Conservation (phyloP, 2,113 vertebrate species). For the Trematomus loennbergii region DNA sequence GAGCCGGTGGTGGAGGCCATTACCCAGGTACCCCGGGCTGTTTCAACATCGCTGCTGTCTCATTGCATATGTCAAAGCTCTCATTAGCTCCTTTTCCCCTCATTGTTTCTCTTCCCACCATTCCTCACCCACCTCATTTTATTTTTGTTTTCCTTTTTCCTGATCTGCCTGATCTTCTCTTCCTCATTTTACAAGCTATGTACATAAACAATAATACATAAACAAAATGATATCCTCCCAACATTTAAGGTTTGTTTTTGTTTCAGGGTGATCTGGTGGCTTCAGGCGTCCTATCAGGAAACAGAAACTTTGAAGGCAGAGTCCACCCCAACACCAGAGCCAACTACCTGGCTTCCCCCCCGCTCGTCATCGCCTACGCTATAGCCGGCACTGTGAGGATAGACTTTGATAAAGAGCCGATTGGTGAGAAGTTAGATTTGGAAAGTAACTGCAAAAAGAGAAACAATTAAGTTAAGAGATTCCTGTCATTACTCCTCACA, state of each 20-base stretch:
- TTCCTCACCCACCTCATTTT: not conserved
- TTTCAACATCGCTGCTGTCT: not conserved
- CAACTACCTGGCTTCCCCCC: slow-evolving; percentile 95
- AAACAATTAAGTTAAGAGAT: not conserved
- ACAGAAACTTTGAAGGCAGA: slow-evolving; percentile 97
- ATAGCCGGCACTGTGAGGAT: slow-evolving; percentile 94
- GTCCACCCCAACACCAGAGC: slow-evolving; percentile 97
- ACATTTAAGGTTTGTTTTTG: not conserved
- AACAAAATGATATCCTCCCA: not conserved
- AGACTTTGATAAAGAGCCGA: slow-evolving; percentile 92
- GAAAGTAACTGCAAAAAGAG: not conserved
- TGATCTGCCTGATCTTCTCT: not conserved
- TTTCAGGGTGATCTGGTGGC: slow-evolving; percentile 93
- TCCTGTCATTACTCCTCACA: not conserved
- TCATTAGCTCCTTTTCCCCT: not conserved
- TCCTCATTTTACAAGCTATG: not conserved
- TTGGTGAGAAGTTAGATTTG: slow-evolving; percentile 84
- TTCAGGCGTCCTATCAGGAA: slow-evolving; percentile 93
- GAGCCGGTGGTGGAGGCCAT: slow-evolving; percentile 94
- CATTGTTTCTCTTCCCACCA: not conserved
- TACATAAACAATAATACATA: not conserved
- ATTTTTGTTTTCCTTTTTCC: not conserved
- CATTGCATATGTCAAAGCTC: not conserved
- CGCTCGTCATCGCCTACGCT: slow-evolving; percentile 95
- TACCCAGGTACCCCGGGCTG: slow-evolving; percentile 85